Percentiles rank a stretch among this genome's conserved stretches.
These are phyloP conservation scores for Megalops cyprinoides DNA, from an alignment of 2,797 vertebrate genomes.

Conservation along the genomic window DNA sequence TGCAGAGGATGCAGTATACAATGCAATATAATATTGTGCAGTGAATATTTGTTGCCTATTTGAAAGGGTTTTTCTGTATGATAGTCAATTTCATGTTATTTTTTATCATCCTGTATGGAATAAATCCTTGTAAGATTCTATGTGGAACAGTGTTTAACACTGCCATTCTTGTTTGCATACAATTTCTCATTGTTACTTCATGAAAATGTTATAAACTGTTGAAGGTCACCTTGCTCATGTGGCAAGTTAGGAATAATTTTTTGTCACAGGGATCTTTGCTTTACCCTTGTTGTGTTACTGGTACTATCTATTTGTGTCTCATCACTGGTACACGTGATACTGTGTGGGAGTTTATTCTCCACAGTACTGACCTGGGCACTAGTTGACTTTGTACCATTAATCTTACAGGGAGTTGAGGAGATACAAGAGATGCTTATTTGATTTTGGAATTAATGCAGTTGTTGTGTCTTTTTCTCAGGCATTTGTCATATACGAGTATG, in stretches of 20 bases:
- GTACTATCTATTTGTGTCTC: slow-evolving; percentile 28
- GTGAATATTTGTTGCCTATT: too few species aligned
- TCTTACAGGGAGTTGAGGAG: slow-evolving; percentile 1
- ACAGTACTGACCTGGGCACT: slow-evolving; percentile 2
- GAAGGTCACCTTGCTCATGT: background rate
- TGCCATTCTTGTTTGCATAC: too few species aligned
- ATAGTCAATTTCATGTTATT: background rate
- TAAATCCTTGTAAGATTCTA: background rate
- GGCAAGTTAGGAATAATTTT: slow-evolving; percentile 9
- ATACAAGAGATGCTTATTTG: background rate
- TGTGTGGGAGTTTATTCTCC: slow-evolving; percentile 22
- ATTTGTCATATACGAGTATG: background rate
- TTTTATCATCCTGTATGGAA: background rate
- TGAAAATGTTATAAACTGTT: slow-evolving; percentile 18
- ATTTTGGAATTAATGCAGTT: slow-evolving; percentile 4
- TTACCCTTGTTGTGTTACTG: slow-evolving; percentile 5
- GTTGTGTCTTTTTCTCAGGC: background rate
- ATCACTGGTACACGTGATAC: slow-evolving; percentile 15
- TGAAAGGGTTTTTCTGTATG: too few species aligned
- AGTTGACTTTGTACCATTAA: slow-evolving; percentile 9
- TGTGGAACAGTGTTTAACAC: background rate
- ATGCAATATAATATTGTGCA: too few species aligned
- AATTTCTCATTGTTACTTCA: too few species aligned
- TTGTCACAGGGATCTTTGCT: slow-evolving; percentile 5
- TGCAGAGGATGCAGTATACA: too few species aligned